A percentile compares a stretch with the other conserved stretches of the same genome.
phyloP scores from a whole-genome alignment of 2,113 vertebrate species.

The Hippopotamus amphibius region DNA sequence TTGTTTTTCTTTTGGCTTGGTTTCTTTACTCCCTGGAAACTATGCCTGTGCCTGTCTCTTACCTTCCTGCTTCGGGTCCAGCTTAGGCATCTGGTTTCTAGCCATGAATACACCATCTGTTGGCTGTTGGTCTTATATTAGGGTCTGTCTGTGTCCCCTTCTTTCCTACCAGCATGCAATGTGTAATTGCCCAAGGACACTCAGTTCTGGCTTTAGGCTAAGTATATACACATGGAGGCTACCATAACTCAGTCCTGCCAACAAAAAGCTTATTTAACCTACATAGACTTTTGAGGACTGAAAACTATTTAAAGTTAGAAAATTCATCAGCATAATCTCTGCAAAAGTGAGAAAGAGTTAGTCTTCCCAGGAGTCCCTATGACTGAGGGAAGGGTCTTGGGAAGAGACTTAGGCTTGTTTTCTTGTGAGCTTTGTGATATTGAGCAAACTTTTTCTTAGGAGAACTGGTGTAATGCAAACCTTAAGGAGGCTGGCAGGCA shows the following conservation, averaged over 20 bases:
- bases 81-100: not conserved
- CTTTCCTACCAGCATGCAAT: not conserved
- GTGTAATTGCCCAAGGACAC: not conserved
- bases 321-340: constrained; percentile 23
- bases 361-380: not conserved
- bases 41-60: not conserved
- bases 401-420: not conserved
- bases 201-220: not conserved
- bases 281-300: not conserved
- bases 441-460: not conserved
- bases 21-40: not conserved
- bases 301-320: constrained; percentile 29
- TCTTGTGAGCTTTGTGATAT: not conserved
- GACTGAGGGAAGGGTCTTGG: not conserved
- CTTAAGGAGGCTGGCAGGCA: not conserved
- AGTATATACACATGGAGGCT: not conserved
- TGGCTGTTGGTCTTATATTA: not conserved
- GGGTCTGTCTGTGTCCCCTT: not conserved
- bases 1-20: not conserved
- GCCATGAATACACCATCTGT: not conserved
- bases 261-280: not conserved
- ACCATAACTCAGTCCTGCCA: not conserved
- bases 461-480: not conserved
- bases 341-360: not conserved
- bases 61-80: not conserved